Evolutionary conservation across 2,888 invertebrate genomes (phyloP), one percentile per base, ranked within the genome.

Genomic region (Aporophyla nigra): DNA sequence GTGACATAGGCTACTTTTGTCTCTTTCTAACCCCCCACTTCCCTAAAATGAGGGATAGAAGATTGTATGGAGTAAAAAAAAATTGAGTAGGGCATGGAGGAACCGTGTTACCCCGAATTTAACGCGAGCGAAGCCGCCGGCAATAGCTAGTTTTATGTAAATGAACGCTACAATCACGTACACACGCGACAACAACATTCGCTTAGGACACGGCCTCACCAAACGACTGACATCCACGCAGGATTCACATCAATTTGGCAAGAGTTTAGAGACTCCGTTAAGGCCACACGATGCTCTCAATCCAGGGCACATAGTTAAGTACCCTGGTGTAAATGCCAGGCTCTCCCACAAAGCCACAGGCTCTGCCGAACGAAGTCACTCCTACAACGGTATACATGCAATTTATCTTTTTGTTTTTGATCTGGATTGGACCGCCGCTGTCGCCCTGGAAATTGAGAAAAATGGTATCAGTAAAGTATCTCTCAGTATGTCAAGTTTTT

Each of bases 271-370:
- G 21, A 27, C 19, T 19, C 2, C 27, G 16, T 85, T 67, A 9
- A 67, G 86, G 94, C 97, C 97, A 97, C 10, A 97, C 97, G n/a
- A 94, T 91, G 33, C 91, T 91, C 88, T 97, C 97, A n/a, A 98
- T 97, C 97, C 97, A 98, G 3, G 96, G 90, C 0, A 87, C 54
- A 19, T 96, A 98, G 65, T 95, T 65, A 6, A 94, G 94, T 0
- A 97, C 97, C 40, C 96, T 78, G 0, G 97, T 97, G 87, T 97
- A 98, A 10, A 98, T 94, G 0, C 97, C 97, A 0, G 97, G 97
- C 78, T 92, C 92, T 5, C 88, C 94, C 24, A 88, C 87, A 4
- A 80, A 76, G 0, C 97, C 96, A 84, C 97, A 97, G 19, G 93
- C 85, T 78, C 90, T 90, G 58, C 97, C 96, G 24, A 82, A 82